Base-by-base conservation (phyloP, 2,797 vertebrate genomes). In the Ctenosaura bakeri region DNA sequence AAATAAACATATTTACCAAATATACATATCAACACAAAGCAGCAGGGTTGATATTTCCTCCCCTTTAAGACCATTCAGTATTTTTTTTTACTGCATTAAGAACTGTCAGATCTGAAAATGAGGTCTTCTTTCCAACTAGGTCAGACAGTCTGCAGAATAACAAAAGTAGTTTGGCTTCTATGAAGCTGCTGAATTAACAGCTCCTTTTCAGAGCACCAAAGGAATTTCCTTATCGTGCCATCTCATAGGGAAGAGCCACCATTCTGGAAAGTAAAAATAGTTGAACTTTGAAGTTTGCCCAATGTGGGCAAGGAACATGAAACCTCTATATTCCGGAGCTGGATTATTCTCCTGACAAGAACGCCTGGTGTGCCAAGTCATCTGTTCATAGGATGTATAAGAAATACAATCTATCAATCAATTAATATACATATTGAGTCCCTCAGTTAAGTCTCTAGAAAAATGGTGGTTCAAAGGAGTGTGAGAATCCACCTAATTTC, bases 131-230 rank as follows among this genome's bases (percentile, higher is more conserved):
- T 73, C 83, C 1, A 0, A 76, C 0, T 0, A 0, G 6, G 46
- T 64, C 69, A 0, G 7, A 62, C 0, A 26, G 26, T 90, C 71
- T 86, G 35, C 14, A 0, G 6, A 50, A 56, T 66, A 56, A 56
- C 4, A 77, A 38, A 88, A 83, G n/a, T 9, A n/a, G 4, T 8
- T 5, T 76, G 14, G 42, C 59, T 80, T 29, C 92, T 92, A 82
- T 29, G 46, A 69, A 81, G 74, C 86, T 93, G 87, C 81, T 92
- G 85, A 83, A 24, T 13, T 3, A 59, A 73, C 29, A 59, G n/a
- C n/a, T 86, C 4, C 7, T 62, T 80, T 80, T 62, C 52, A 71
- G 50, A 59, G 38, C 56, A 71, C n/a, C 2, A n/a, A 78, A 50
- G 29, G 4, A 62, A 22, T 54, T 50, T 66, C 10, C 46, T 77